Evolutionary conservation across 2,888 invertebrate species (phyloP), one percentile per base, ranked within the genome.

Genomic region (Ormyrus labotus): DNA sequence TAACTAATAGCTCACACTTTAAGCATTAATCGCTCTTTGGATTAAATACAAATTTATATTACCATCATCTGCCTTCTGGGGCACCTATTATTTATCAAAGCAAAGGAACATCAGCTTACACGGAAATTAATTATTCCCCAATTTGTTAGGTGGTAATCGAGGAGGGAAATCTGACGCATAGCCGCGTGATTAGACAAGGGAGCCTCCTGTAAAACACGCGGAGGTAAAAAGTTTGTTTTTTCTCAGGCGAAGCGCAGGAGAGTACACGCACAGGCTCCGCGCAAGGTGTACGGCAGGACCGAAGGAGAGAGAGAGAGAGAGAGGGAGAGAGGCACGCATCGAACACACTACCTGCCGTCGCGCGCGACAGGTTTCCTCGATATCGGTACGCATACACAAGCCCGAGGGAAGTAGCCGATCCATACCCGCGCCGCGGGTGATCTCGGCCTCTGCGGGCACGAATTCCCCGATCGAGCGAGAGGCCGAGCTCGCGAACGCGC

Each of bases 401-500:
- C 10, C 11, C 58, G 45, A 34, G 55, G 51, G 47, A 58, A 47
- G 64, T 19, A 64, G n/a, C 71, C 68, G 61, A 74, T 68, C 76
- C 34, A 34, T 65, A 70, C 48, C 67, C 10, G 79, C 82, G 64
- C 82, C 73, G 64, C 82, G 70, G 82, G 82, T 76, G 80, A 80
- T 82, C 81, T 19, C 58, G 48, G 13, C 65, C 57, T 60, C 13
- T 13, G 45, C 13, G 45, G 51, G 45, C 53, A 72, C 45, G 48
- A 7, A 45, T 64, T 64, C 74, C n/a, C 61, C 45, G 84, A 84
- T 84, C 77, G 83, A 72, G 60, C 81, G 82, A 60, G 50, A 84
- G 82, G 81, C 84, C 83, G 83, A 82, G 81, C 78, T 82, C 84
- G 83, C 86, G 85, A 86, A 86, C 84, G 83, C 84, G 83, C 79